These are phyloP conservation scores for Neomonachus schauinslandi DNA, from an alignment of 2,113 vertebrate species.

Conservation along the genomic window DNA sequence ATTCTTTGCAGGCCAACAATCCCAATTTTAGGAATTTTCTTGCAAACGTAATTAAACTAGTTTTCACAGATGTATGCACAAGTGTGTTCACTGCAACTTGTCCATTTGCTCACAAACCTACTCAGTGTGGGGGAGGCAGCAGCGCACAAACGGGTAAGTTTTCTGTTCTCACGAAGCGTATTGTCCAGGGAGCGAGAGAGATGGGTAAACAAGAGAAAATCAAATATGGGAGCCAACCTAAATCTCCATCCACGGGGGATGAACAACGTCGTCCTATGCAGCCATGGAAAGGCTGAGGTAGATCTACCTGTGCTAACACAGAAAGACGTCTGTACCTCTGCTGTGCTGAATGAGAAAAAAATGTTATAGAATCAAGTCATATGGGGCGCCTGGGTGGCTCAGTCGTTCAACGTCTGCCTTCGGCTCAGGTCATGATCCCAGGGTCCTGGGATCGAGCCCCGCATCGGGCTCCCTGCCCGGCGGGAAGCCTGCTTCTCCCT, in stretches of 20 bases:
- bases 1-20: background rate
- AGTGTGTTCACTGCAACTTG: background rate
- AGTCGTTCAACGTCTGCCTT: no score
- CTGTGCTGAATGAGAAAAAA: no score
- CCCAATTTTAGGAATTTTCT: background rate
- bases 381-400: no score
- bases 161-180: background rate
- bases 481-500: no score
- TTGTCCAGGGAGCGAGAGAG: background rate
- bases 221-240: no score
- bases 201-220: background rate
- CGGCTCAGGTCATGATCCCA: no score
- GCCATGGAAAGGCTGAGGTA: background rate
- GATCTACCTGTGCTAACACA: rapidly evolving
- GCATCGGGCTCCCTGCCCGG: no score
- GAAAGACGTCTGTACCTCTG: background rate
- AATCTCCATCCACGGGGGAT: background rate
- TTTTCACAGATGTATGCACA: background rate
- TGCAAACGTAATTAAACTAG: background rate
- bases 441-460: no score
- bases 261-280: rapidly evolving
- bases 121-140: background rate
- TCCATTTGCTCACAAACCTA: background rate
- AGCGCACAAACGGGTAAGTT: rapidly evolving
- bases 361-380: no score